Base-by-base conservation (phyloP, 2,888 invertebrate genomes). In the Callinectes sapidus region DNA sequence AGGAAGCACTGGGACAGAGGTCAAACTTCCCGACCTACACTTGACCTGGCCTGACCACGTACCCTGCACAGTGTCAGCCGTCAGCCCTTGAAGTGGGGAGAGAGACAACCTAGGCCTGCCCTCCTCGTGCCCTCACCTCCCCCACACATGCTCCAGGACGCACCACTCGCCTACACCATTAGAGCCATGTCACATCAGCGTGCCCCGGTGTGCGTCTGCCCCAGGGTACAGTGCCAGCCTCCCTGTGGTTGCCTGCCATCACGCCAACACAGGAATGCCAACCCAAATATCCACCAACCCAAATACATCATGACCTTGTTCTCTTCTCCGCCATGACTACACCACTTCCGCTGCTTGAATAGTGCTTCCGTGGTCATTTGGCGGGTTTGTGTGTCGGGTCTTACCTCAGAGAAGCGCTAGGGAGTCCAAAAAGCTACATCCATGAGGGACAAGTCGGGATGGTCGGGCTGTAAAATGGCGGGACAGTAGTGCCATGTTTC, bases 241-340 rank as follows among this genome's bases (percentile, higher is more conserved):
- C 3, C 89, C 91, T 89, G 88, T 88, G 91, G 93, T 93, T 91
- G 93, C 87, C 93, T 91, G 93, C 93, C 91, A 87, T 39, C 89
- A 71, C 71, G 32, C 23, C 32, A 32, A 86, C 71, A 89, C 93
- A 93, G 93, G 93, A 93, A 93, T 93, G 90, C 93, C 93, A 93
- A 93, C 93, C 87, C 48, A 71, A 87, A 81, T 23, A 35, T 42
- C 39, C n/a, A 13, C 1, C 23, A 55, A 66, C 32, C 32, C 18
- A n/a, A 71, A 71, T n/a, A 23, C n/a, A 8, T 71, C 28, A 71
- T 13, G 16, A 23, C 88, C 88, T 28, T 35, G 66, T 48, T 32
- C 28, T n/a, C 28, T 14, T 48, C 89, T 18, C 32, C 23, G 87
- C 10, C 14, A n/a, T 23, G 32, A n/a, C 48, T 28, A 54, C 32